Base-by-base conservation (phyloP, 2,888 invertebrate genomes). In the Saturnia japonica region DNA sequence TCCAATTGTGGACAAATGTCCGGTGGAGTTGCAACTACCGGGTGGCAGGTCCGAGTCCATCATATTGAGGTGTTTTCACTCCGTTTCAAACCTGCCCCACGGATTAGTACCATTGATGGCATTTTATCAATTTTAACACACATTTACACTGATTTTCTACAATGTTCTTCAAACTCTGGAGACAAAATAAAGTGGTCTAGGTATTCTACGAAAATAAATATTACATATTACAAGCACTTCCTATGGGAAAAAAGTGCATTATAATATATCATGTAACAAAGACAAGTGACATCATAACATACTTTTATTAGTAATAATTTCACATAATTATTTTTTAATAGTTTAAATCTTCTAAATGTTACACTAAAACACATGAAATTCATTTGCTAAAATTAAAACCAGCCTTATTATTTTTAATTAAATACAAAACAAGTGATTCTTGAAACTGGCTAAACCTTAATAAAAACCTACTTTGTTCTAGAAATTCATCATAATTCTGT, bases 11-110 rank as follows among this genome's bases (percentile, higher is more conserved):
- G 94, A 94, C 86, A 94, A 82, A 79, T 94, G 94, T 80, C 94
- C 94, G 66, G 94, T 94, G 77, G 94, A 94, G 81, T 93, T 94
- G 77, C 93, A 94, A 82, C 94, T 92, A 82, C 94, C 94, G 19
- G 93, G 94, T 68, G 94, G 94, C 69, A 94, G 86, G 67, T 94
- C 94, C 25, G 91, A 89, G 80, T 94, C 94, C 94, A 94, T 94
- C 91, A 91, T 94, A 87, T 84, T 84, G 84, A 71, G 74, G 78
- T 81, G 71, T 78, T 76, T 68, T 80, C 79, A 81, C 80, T 78
- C 75, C 71, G 71, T 77, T 72, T 79, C 77, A 81, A 82, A 77
- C 54, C 70, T 77, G 82, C 82, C 76, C 75, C 73, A 74, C 75
- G 77, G 70, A 72, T 75, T 43, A 73, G 77, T 77, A 78, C 75